Evolutionary conservation across 2,888 invertebrate genomes (phyloP).

Genomic region (Escarpia spicata): DNA sequence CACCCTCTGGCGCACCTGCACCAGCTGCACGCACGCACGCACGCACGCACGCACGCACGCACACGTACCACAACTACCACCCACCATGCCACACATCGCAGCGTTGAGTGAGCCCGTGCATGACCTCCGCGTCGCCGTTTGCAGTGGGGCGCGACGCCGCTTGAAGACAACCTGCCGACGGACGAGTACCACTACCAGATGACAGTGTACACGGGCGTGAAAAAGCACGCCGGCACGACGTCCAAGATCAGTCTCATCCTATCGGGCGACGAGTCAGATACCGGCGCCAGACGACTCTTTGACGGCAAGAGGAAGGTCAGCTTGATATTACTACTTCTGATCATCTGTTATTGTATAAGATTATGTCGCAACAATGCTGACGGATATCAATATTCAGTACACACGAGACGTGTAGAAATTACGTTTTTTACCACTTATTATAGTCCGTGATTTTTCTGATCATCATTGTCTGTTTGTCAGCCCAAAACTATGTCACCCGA

Average conservation of each 20-base stretch:
- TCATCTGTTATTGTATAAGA: not conserved
- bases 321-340: not conserved
- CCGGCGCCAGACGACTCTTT: slow-evolving; percentile 59
- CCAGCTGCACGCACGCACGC: not conserved
- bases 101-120: not conserved
- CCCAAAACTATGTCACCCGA: too few species aligned
- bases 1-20: not conserved
- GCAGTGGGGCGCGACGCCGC: slow-evolving; percentile 66
- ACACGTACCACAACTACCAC: not conserved
- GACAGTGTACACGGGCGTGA: slow-evolving; percentile 64
- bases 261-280: slow-evolving; percentile 61
- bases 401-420: not conserved
- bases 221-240: slow-evolving; percentile 56
- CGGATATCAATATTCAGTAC: not conserved
- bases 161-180: slow-evolving; percentile 66
- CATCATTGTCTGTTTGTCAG: too few species aligned
- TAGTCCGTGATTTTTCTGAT: too few species aligned
- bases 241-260: slow-evolving; percentile 62
- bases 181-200: slow-evolving; percentile 67
- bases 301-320: slow-evolving; percentile 62
- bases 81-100: too few species aligned
- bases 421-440: not conserved
- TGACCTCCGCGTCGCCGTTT: not conserved
- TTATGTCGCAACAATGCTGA: not conserved
- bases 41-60: not conserved